Conservation (phyloP, 2,113 vertebrate species). For the Tyrannus savana region DNA sequence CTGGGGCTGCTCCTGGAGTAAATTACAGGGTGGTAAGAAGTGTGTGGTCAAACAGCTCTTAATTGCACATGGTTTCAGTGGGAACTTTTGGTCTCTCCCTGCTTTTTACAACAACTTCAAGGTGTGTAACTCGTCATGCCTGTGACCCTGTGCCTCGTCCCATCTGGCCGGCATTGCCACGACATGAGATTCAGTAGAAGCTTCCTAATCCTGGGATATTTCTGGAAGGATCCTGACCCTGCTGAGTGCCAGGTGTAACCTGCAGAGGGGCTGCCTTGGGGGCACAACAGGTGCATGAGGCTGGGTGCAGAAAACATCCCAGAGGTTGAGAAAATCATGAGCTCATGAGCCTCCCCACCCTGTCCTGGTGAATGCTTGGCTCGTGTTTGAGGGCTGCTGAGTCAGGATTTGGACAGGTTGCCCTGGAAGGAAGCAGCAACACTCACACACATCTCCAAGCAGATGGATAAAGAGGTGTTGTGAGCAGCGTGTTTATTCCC, state of each 20-base stretch:
- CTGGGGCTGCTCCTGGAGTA: not conserved
- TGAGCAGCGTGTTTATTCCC: not conserved
- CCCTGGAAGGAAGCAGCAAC: not conserved
- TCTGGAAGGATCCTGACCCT: not conserved
- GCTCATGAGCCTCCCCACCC: fast-evolving
- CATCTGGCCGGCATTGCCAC: not conserved
- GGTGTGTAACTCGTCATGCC: fast-evolving
- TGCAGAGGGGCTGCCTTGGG: not conserved
- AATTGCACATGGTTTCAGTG: not conserved
- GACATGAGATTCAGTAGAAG: fast-evolving
- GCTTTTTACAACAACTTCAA: not conserved
- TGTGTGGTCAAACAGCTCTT: not conserved
- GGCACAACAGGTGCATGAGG: not conserved
- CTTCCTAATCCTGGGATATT: not conserved
- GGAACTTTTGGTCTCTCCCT: not conserved
- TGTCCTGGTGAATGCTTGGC: not conserved
- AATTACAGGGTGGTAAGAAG: not conserved
- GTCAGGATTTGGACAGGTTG: not conserved
- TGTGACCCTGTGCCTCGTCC: not conserved
- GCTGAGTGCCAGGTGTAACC: not conserved
- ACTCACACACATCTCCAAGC: fast-evolving
- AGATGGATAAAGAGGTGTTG: not conserved
- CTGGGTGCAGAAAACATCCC: not conserved
- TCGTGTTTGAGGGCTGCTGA: not conserved
- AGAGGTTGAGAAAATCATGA: not conserved